Base-by-base conservation (phyloP, 2,888 invertebrate species). In the Apotomis capreana region DNA sequence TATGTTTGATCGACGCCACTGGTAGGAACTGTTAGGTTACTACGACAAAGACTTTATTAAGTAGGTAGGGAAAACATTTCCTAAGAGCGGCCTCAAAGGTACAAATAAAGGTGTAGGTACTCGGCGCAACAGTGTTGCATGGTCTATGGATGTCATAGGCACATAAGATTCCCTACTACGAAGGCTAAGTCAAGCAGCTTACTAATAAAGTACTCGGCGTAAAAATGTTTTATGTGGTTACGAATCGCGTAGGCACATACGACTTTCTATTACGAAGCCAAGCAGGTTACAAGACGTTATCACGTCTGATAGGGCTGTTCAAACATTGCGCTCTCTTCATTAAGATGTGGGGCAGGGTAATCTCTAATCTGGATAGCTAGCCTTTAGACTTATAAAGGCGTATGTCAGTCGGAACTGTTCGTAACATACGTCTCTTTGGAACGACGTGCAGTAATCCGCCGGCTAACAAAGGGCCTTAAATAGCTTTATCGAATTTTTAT, bases 401-500 rank as follows among this genome's bases (percentile, higher is more conserved):
- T 36, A 65, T 65, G n/a, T 46, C 26, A 46, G 12, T 55, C 2
- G 12, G 26, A n/a, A 65, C 9, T 10, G 26, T 8, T 36, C 15
- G 46, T n/a, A 2, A 5, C 40, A 26, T 65, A 57, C 26, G 46
- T n/a, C 55, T n/a, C 15, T 65, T 5, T 46, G 12, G 5, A 5
- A 5, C 44, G 4, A n/a, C 5, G 13, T 12, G 13, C 13, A 8
- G 61, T 13, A 49, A 70, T 61, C 65, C 55, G 59, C 65, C 12
- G 69, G 58, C 26, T 54, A 67, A 68, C 70, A 67, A 71, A 71
- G 71, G 57, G 44, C 67, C 67, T 62, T 71, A 52, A 71, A 68
- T 68, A 71, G 70, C 67, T 51, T 54, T 68, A 71, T 71, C 70
- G 49, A 57, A 13, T 51, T 68, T 61, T 68, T 62, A 68, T 71